Evolutionary conservation across 1,140 invertebrate genomes (phyloP).

Genomic region (Drosophila repleta): DNA sequence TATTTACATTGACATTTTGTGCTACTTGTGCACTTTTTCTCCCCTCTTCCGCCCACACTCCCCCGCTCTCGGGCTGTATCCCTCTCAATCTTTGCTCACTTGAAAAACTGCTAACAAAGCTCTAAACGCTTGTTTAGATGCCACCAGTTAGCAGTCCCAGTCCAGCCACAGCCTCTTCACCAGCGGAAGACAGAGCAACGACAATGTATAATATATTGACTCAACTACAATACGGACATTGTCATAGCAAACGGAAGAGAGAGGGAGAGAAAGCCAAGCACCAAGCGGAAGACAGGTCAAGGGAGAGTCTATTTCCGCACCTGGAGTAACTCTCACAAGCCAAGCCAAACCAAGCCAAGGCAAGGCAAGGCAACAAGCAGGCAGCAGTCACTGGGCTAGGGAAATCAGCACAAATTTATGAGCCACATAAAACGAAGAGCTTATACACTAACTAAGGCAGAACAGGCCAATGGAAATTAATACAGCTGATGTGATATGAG

Average conservation of each 20-base stretch:
- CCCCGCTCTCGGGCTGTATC: background rate
- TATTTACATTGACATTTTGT: slow-evolving; percentile 81
- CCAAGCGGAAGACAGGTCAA: slow-evolving; percentile 67
- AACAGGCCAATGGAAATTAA: background rate
- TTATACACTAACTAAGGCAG: slow-evolving; percentile 11
- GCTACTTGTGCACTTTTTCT: slow-evolving; percentile 74
- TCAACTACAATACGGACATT: slow-evolving; percentile 80
- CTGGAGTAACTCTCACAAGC: slow-evolving; percentile 58
- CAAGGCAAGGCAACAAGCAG: slow-evolving; percentile 29
- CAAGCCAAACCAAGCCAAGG: slow-evolving; percentile 24
- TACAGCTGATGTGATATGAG: background rate
- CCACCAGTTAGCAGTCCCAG: slow-evolving; percentile 25
- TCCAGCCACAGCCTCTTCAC: background rate
- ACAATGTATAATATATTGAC: slow-evolving; percentile 81
- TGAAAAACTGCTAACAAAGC: slow-evolving; percentile 77
- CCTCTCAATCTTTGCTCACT: slow-evolving; percentile 46
- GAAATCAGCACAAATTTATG: slow-evolving; percentile 5
- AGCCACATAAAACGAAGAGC: background rate
- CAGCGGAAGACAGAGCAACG: slow-evolving; percentile 48
- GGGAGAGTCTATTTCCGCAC: slow-evolving; percentile 78
- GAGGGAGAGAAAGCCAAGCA: slow-evolving; percentile 26
- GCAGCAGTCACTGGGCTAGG: slow-evolving; percentile 29
- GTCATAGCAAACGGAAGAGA: slow-evolving; percentile 67
- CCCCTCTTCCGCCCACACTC: background rate
- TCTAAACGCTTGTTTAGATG: slow-evolving; percentile 70